Conservation (phyloP, 2,888 invertebrate species). For the Lasiommata megera region DNA sequence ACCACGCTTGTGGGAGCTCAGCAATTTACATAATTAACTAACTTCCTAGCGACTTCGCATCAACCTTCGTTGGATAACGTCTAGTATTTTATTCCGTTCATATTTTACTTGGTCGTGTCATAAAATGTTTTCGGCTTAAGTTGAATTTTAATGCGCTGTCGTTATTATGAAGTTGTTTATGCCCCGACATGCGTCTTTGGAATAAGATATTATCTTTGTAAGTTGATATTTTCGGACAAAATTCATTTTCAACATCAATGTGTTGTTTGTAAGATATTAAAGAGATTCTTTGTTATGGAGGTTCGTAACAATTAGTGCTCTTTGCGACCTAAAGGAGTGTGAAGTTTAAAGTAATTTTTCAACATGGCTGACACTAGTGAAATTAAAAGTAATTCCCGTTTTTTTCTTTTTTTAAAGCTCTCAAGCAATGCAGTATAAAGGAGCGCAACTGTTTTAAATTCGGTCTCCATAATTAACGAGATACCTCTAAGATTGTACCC, state of each 20-base stretch:
- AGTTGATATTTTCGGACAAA: not conserved
- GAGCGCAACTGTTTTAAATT: no score
- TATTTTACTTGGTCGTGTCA: slow-evolving; percentile 30
- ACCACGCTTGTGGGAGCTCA: slow-evolving; percentile 63
- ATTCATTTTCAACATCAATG: not conserved
- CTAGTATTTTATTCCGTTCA: slow-evolving; percentile 34
- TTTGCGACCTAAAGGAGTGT: no score
- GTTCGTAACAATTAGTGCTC: no score
- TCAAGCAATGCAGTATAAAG: no score
- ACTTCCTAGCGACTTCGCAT: slow-evolving; percentile 46
- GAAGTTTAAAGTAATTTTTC: no score
- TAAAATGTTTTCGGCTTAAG: slow-evolving; percentile 31
- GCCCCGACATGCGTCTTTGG: slow-evolving; percentile 11
- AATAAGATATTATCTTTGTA: slow-evolving; percentile 7
- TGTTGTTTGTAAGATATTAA: not conserved
- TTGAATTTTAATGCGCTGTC: slow-evolving; percentile 29
- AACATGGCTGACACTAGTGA: no score
- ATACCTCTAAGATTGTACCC: no score
- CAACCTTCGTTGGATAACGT: slow-evolving; percentile 34
- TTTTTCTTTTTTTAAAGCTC: no score
- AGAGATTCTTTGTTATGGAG: no score
- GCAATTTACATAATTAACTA: slow-evolving; percentile 75
- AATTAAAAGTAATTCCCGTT: no score
- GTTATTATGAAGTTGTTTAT: slow-evolving; percentile 27
- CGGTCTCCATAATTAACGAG: no score